Evolutionary conservation across 2,888 invertebrate species (phyloP), one percentile per base, ranked within the genome.

Genomic region (Pterostichus niger): DNA sequence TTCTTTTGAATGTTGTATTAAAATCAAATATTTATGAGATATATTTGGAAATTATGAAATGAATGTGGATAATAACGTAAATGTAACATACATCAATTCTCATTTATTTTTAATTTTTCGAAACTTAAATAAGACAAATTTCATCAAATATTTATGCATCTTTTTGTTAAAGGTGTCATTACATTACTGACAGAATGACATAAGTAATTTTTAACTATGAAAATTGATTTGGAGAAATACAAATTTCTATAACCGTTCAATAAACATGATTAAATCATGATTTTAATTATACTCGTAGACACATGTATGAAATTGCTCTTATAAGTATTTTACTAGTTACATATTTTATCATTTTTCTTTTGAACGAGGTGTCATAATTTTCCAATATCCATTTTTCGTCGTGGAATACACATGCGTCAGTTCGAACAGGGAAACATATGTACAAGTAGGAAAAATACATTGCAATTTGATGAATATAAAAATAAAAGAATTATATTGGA

Each of bases 301-400:
- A n/a, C 49, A n/a, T 13, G 49, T 11, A 6, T 49, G 4, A 49
- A 49, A 49, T 49, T 49, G 5, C 13, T 49, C n/a, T 49, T 10
- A 49, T 49, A 13, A 49, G 49, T 5, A n/a, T 49, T 49, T n/a
- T 11, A 2, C 49, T 11, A 13, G 49, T 49, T 49, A 49, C 49
- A 49, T 49, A 49, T 49, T 49, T 49, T 49, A 49, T 49, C 49
- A 49, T 49, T 49, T 49, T 49, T 49, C 49, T 49, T 49, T 49
- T 49, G 6, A 49, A 13, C 49, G 49, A 49, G 49, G 13, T 49
- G 49, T 49, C 49, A 49, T 49, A 49, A 49, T 49, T 49, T 49
- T 49, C 49, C 49, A 49, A 49, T 49, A 49, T 49, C 49, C 49
- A 49, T 49, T 49, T 49, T n/a, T n/a, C 49, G 49, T 13, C 49